Conservation (phyloP, 2,888 invertebrate genomes). For the Mechanitis messenoides region DNA sequence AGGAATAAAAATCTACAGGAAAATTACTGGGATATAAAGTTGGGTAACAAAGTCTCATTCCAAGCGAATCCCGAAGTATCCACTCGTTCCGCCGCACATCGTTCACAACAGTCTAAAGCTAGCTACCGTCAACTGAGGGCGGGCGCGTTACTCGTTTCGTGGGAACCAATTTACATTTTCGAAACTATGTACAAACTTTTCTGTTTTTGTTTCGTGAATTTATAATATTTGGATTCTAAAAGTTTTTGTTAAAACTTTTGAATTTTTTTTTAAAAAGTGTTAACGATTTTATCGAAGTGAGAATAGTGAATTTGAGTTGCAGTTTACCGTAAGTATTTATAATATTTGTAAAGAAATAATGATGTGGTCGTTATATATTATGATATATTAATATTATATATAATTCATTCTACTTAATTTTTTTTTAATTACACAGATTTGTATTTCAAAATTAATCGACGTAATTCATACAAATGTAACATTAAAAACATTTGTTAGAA, state of each 20-base stretch:
- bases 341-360: too few relatives aligned
- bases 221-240: not conserved
- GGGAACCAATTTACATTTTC: constrained; percentile 10
- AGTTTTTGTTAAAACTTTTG: not conserved
- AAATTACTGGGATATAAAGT: too few relatives aligned
- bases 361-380: too few relatives aligned
- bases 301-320: not conserved
- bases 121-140: constrained; percentile 27
- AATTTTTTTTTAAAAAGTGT: not conserved
- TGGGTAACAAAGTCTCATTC: too few relatives aligned
- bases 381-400: too few relatives aligned
- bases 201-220: not conserved
- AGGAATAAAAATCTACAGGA: too few relatives aligned
- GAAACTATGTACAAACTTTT: not conserved
- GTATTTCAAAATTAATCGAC: too few relatives aligned
- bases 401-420: too few relatives aligned
- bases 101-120: constrained; percentile 29
- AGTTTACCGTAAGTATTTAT: too few relatives aligned
- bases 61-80: not conserved
- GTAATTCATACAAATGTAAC: too few relatives aligned
- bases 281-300: not conserved
- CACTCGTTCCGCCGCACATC: constrained; percentile 1
- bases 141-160: constrained; percentile 17
- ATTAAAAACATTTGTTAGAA: too few relatives aligned
- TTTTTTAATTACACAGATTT: too few relatives aligned